Base-by-base conservation (phyloP, 2,797 vertebrate species). In the Eutrigla gurnardus region DNA sequence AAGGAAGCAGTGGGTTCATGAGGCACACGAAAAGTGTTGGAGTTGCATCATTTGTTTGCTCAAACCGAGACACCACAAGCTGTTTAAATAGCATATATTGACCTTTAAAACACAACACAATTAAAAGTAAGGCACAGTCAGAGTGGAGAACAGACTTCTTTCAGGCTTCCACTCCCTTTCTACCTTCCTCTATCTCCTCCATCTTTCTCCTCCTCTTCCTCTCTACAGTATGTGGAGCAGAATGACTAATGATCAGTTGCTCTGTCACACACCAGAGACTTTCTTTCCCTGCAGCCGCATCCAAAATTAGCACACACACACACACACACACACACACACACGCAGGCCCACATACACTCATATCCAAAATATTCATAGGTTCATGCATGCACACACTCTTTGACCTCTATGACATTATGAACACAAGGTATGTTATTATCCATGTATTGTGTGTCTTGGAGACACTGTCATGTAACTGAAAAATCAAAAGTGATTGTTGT, bases 181-280 rank as follows among this genome's bases (percentile, higher is more conserved):
- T 7, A 33, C 42, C n/a, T 45, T 46, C 33, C 32, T 77, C 57
- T 33, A 6, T 71, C 70, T 76, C 63, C 45, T 81, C 59, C 68
- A 54, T 52, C 62, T 54, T 66, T 10, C 25, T 33, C 50, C 50
- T 33, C 50, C 52, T 72, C 37, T 15, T 85, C 39, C 49, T 77
- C 53, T 65, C 78, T 59, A 53, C 78, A 66, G 60, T 84, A 91
- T 86, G 66, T 93, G 84, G 93, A 93, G 91, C 93, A 93, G 78
- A 88, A 89, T 94, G 93, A 95, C 80, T 92, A 93, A 95, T 92
- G 91, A 93, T 92, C 89, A 88, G 85, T 82, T 70, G 66, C 76
- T 89, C 83, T 81, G 87, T 91, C 88, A 91, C 87, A 89, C 90
- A 78, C 88, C 80, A 85, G 88, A 91, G 91, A 90, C 81, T 83